Evolutionary conservation across 1,140 invertebrate genomes (phyloP).

Genomic region (Eupeodes corollae): DNA sequence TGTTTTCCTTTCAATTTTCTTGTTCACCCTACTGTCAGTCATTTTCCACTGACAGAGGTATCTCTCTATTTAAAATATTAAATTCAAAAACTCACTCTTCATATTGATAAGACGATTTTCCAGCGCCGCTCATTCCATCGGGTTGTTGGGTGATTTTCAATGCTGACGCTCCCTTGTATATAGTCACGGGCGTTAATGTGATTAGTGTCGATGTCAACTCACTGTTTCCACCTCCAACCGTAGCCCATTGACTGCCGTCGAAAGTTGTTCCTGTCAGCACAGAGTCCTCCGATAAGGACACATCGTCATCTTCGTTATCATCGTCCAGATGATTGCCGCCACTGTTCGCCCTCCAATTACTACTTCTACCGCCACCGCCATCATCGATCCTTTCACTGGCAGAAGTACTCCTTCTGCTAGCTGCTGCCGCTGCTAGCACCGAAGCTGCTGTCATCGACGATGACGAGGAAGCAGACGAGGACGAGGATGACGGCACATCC

Average conservation of each 20-base stretch:
- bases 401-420: neutral
- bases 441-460: neutral
- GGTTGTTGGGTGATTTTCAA: conserved; percentile 19
- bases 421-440: neutral
- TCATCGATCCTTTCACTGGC: neutral
- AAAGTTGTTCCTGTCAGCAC: neutral
- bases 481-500: conserved; percentile 1
- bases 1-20: no score
- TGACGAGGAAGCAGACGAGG: neutral
- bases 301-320: neutral
- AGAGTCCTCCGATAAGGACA: neutral
- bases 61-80: no score
- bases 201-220: conserved; percentile 24
- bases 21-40: no score
- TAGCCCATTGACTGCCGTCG: no score
- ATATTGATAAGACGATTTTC: conserved; percentile 27
- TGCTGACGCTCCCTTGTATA: conserved; percentile 35
- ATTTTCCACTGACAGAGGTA: no score
- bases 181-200: conserved; percentile 36
- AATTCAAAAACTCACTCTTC: conserved; percentile 21
- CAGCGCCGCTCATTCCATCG: neutral
- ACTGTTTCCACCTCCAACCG: neutral
- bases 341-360: conserved; percentile 1
- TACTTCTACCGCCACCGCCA: neutral
- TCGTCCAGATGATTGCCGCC: neutral